Base-by-base conservation (phyloP, 1,140 invertebrate genomes). In the Pogonus chalceus region DNA sequence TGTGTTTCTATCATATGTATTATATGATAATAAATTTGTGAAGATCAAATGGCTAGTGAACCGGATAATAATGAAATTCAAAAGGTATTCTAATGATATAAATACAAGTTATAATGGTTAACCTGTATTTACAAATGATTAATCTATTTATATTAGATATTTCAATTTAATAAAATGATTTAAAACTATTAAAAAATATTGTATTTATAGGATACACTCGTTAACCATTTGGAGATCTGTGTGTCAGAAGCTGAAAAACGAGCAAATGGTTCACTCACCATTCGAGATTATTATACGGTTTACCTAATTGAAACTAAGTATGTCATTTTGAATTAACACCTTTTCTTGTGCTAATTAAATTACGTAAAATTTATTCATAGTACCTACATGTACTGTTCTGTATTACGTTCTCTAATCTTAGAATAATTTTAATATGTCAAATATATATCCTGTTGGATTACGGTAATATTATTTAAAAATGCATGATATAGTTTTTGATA, bases 171-270 rank as follows among this genome's bases (percentile, higher is more conserved):
- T 51, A 57, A 55, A 63, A 54, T 64, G 58, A 58, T 59, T 56
- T n/a, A n/a, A n/a, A n/a, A n/a, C n/a, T n/a, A n/a, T n/a, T n/a
- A n/a, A n/a, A n/a, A n/a, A n/a, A n/a, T n/a, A n/a, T 61, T 59
- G 68, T 60, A 56, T 64, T 76, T 80, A 58, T 63, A 87, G 85
- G 82, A 83, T 61, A 80, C 77, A 49, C 69, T 90, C 46, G 64
- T 88, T 48, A 81, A 85, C 71, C 85, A 87, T 70, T 80, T 88
- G 70, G 87, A 89, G 69, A 89, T 91, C 59, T 79, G 79, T 55
- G 84, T 91, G 39, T 79, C 84, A 37, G 88, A 91, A 65, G 85
- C 87, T n/a, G 88, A 90, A 65, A 90, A 90, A 68, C 76, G 88
- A 57, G 81, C 82, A 18, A 87, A 85, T 68, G 82, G 84, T 39